These are phyloP conservation scores for Argya squamiceps DNA, from an alignment of 2,797 vertebrate genomes.

Conservation along the genomic window DNA sequence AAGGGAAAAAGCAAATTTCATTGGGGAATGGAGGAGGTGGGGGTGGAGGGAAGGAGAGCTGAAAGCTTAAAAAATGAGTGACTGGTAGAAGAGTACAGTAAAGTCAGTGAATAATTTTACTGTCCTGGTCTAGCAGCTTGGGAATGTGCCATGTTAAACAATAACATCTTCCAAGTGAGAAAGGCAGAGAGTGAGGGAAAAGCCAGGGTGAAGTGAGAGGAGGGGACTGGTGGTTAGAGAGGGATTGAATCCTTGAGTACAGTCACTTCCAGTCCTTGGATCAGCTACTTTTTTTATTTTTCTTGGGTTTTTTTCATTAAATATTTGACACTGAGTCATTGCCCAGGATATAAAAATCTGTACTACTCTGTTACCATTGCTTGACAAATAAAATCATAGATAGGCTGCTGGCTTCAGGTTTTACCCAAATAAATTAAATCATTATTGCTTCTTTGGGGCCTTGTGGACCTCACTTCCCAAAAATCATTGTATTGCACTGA, in stretches of 20 bases:
- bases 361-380: neutral
- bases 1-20: slow-evolving; percentile 36
- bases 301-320: neutral
- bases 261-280: slow-evolving; percentile 19
- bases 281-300: slow-evolving; percentile 14
- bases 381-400: slow-evolving; percentile 13
- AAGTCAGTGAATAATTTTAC: slow-evolving; percentile 72
- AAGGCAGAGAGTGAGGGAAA: slow-evolving; percentile 30
- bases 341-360: slow-evolving; percentile 18
- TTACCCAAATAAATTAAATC: neutral
- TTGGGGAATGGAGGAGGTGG: slow-evolving; percentile 33
- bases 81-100: slow-evolving; percentile 67
- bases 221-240: neutral
- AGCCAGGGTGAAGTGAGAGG: neutral
- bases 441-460: slow-evolving; percentile 24
- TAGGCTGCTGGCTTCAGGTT: neutral
- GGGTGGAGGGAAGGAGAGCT: neutral
- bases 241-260: neutral
- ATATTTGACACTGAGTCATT: slow-evolving; percentile 52
- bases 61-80: slow-evolving; percentile 60
- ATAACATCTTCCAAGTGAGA: slow-evolving; percentile 65
- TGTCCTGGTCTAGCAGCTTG: slow-evolving; percentile 69
- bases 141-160: slow-evolving; percentile 75
- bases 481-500: neutral
- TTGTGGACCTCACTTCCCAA: neutral